Evolutionary conservation across 2,113 vertebrate species (phyloP), one percentile per base, ranked within the genome.

Genomic region (Pionites leucogaster): DNA sequence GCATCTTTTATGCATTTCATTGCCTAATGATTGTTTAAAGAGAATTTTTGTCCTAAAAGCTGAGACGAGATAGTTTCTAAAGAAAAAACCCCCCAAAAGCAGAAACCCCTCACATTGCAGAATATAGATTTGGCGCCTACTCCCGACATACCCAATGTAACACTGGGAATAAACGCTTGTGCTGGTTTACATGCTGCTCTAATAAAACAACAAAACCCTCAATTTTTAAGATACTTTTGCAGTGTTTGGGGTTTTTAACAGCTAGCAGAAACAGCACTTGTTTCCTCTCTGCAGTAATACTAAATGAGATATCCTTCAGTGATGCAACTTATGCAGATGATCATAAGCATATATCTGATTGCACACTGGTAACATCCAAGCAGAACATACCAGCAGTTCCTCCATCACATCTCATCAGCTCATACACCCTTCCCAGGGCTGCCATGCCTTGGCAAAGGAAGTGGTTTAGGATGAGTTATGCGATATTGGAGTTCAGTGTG

Each of bases 401-500:
- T 64, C 57, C 57, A 47, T 35, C 39, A 7, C 76, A 42, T 13
- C 72, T 33, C 44, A 4, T 20, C 41, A 80, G 35, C 75, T 59
- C 75, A 6, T 1, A 17, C 2, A 9, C n/a, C 10, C 44, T 75
- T 75, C 78, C 82, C 63, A 42, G 37, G n/a, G 25, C 4, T 46
- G 68, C 41, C 75, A 41, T 41, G 63, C 55, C 47, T 55, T 52
- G 52, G 52, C 31, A 22, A 1, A 41, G 17, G 29, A 27, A 29
- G 17, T 3, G 24, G n/a, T 77, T 86, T n/a, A 11, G 31, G 39
- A 41, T 28, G 64, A 86, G 53, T 74, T 80, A 33, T 5, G 27
- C 0, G 9, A 78, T 28, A 17, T 0, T 24, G 46, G 31, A 74
- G 35, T 46, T n/a, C 11, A 33, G 3, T 0, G 0, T 6, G 41